Evolutionary conservation across 2,113 vertebrate species (phyloP), one percentile per base, ranked within the genome.

Genomic region (Syngnathus floridae): DNA sequence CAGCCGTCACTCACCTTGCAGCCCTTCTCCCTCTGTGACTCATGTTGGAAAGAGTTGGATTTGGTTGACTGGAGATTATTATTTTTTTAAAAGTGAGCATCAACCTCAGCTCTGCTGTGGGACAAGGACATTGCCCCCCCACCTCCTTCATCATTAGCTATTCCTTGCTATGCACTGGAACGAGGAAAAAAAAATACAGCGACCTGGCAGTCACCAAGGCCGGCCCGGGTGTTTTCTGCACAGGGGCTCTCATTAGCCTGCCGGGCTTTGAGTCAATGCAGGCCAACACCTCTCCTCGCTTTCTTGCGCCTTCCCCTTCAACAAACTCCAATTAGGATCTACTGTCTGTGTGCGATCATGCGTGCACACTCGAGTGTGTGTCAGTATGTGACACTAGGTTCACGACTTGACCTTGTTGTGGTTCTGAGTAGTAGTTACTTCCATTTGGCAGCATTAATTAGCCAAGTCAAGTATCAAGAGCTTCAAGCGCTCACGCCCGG

Each of bases 201-300:
- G 5, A 36, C 37, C 48, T 63, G 70, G 72, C 68, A 76, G 66
- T 54, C 74, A 76, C 37, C n/a, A n/a, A 11, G 5, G 37, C 37
- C 58, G 21, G 19, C 5, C 58, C 64, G 65, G 65, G 73, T 72
- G 64, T n/a, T 5, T 1, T 56, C 21, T 66, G 62, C 70, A 51
- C 72, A 71, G 16, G 51, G 76, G 71, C 67, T 78, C 74, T 86
- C 79, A 87, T 82, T 84, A 86, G 76, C 77, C 76, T 66, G 13
- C 65, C 40, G 70, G 70, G 71, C 72, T 82, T 69, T 72, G 62
- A 73, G 73, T 82, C 84, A 86, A 70, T 75, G 73, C 69, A 80
- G 79, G 74, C 65, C 78, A 74, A 63, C 66, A 69, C 73, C 68
- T 79, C 77, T 79, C 69, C 76, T 66, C 64, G 21, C 41, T 4